Conservation (phyloP, 2,797 vertebrate genomes). For the Cryptoprocta ferox region DNA sequence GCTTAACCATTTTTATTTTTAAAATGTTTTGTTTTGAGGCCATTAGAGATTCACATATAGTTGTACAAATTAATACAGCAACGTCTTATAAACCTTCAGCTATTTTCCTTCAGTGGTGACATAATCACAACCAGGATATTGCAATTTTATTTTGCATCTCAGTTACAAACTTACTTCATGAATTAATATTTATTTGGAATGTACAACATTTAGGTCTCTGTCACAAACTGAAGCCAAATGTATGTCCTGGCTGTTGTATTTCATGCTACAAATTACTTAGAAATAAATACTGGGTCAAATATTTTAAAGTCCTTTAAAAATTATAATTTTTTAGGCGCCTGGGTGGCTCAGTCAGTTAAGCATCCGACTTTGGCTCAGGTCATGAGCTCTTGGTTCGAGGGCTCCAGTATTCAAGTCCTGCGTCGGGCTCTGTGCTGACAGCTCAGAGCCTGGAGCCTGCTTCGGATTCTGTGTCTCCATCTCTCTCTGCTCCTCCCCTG, state of each 20-base stretch:
- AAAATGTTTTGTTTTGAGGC: background rate
- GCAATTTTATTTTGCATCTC: background rate
- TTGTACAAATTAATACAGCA: background rate
- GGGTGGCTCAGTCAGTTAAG: no score
- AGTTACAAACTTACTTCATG: background rate
- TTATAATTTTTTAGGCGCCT: background rate
- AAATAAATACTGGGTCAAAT: constrained; percentile 9
- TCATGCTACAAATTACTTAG: background rate
- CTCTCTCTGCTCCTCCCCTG: no score
- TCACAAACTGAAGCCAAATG: constrained; percentile 15
- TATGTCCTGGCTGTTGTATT: background rate
- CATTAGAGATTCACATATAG: background rate
- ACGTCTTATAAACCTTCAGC: background rate
- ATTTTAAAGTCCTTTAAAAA: constrained; percentile 4
- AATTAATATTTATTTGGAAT: background rate
- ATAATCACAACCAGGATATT: background rate
- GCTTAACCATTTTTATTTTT: background rate
- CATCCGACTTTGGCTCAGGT: no score
- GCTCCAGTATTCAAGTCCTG: no score
- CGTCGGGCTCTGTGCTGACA: no score
- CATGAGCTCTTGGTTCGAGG: no score
- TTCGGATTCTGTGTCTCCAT: no score
- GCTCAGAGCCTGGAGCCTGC: no score
- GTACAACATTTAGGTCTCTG: background rate
- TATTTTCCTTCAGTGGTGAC: background rate